A percentile compares a stretch with the other conserved stretches of the same genome.
These are phyloP conservation scores for Myrmecophaga tridactyla DNA, from an alignment of 2,113 vertebrate genomes.

Conservation along the genomic window DNA sequence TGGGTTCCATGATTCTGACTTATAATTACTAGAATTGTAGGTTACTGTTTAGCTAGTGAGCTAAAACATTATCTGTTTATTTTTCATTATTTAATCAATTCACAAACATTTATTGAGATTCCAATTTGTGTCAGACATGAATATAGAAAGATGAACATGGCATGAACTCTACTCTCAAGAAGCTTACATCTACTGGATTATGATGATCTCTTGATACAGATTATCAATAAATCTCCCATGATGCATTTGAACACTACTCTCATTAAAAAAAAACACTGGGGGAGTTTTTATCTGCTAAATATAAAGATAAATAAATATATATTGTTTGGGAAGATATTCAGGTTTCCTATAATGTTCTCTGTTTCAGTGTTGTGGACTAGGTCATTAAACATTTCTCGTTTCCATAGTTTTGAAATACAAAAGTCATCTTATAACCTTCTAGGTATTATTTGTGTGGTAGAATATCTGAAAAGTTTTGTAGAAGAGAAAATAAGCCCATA, in stretches of 20 bases:
- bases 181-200: neutral
- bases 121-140: neutral
- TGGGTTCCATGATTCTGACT: neutral
- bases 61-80: neutral
- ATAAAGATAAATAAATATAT: neutral
- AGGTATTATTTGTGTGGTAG: neutral
- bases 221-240: neutral
- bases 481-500: neutral
- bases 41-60: neutral
- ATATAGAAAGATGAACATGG: neutral
- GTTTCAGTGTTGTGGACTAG: neutral
- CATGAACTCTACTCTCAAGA: neutral
- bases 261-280: neutral
- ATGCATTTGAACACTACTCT: neutral
- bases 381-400: neutral
- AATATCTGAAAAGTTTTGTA: neutral
- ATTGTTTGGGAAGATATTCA: neutral
- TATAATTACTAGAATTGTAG: neutral
- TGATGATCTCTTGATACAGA: neutral
- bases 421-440: neutral
- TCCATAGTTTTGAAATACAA: neutral
- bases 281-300: neutral
- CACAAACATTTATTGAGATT: neutral
- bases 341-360: neutral
- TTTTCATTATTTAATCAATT: conserved; percentile 21